Percentiles rank a stretch among this genome's conserved stretches.
These are phyloP conservation scores for Silurus lanzhouensis DNA, from an alignment of 2,797 vertebrate genomes.

Conservation along the genomic window DNA sequence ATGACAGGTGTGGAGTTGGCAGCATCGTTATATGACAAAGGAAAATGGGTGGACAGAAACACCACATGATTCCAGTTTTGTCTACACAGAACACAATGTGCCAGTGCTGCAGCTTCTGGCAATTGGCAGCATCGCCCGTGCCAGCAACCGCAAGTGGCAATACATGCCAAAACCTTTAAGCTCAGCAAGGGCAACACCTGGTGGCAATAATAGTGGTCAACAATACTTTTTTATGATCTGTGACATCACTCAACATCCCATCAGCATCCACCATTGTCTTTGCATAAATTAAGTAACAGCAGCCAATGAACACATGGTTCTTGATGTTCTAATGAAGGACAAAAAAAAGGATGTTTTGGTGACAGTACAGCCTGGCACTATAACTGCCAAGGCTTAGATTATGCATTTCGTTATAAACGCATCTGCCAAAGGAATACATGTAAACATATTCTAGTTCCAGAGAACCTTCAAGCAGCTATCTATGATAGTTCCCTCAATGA, in stretches of 20 bases:
- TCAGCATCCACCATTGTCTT: background rate
- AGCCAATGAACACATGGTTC: background rate
- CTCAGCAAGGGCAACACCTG: background rate
- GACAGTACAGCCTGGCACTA: background rate
- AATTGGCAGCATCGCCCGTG: no score
- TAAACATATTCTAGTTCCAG: background rate
- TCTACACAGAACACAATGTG: background rate
- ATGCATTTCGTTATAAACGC: background rate
- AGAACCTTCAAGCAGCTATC: background rate
- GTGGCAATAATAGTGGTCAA: background rate
- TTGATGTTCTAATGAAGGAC: background rate
- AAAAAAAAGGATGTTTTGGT: background rate
- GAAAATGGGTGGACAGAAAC: background rate
- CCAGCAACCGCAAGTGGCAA: background rate
- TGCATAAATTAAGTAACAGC: no score
- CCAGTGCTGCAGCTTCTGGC: background rate
- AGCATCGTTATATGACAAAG: background rate
- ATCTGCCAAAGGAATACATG: constrained; percentile 44
- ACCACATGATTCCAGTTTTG: no score
- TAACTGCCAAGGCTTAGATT: background rate
- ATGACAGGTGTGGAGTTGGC: background rate
- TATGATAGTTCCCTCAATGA: constrained; percentile 23
- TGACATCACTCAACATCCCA: background rate
- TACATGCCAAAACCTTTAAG: background rate
- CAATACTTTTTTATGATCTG: background rate